Percentiles rank a stretch among this genome's conserved stretches.
Evolutionary conservation across 2,888 invertebrate genomes (phyloP).

Genomic region (Odontomyia ornata): DNA sequence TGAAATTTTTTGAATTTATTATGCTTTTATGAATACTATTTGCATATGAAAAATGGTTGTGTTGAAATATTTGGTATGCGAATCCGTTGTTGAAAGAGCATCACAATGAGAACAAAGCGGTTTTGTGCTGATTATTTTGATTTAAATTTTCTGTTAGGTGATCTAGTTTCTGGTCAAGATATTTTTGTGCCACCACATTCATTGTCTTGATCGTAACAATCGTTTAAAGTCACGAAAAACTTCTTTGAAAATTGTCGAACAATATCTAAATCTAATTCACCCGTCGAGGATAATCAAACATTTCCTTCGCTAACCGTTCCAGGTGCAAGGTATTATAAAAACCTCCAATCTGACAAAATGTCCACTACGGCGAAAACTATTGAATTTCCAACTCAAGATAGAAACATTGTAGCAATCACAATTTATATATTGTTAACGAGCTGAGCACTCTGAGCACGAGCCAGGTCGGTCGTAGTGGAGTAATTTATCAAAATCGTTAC

Average conservation of each 20-base stretch:
- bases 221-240: not conserved
- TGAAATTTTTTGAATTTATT: too few relatives aligned
- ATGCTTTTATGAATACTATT: too few relatives aligned
- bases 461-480: constrained; percentile 2
- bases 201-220: not conserved
- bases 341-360: not conserved
- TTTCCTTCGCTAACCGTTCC: not conserved
- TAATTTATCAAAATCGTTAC: constrained; percentile 23
- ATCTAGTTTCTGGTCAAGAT: too few relatives aligned
- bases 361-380: not conserved
- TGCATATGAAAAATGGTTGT: too few relatives aligned
- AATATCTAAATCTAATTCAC: not conserved
- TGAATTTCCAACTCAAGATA: too few relatives aligned
- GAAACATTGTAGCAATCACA: not conserved
- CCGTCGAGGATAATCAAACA: not conserved
- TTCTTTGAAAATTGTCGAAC: not conserved
- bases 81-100: too few relatives aligned
- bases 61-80: too few relatives aligned
- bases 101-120: too few relatives aligned
- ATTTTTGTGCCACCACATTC: not conserved
- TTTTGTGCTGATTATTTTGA: too few relatives aligned
- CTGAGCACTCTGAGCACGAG: not conserved
- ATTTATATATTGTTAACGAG: not conserved
- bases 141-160: too few relatives aligned
- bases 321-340: not conserved